These are phyloP conservation scores for Ictalurus furcatus DNA, from an alignment of 2,113 vertebrate genomes.

Conservation along the genomic window DNA sequence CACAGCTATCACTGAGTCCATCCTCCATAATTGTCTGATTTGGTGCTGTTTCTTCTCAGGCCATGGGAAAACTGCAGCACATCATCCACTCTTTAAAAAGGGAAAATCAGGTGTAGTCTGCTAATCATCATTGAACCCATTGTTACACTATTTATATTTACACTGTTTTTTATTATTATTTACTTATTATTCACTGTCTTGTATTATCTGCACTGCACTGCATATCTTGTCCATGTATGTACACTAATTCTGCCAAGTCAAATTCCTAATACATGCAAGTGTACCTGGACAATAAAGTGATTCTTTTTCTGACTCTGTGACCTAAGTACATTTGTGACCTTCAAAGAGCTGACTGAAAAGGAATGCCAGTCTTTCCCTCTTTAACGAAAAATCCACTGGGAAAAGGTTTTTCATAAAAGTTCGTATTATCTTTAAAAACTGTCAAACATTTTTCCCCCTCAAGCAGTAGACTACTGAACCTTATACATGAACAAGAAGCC, in stretches of 20 bases:
- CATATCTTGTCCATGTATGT: not conserved
- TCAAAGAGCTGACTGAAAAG: not conserved
- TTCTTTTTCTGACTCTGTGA: not conserved
- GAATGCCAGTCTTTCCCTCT: not conserved
- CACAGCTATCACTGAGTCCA: not conserved
- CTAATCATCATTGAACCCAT: not conserved
- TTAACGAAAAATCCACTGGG: not conserved
- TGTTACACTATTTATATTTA: not conserved
- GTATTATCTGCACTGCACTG: not conserved
- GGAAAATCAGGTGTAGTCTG: fast-evolving
- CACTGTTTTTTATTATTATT: not conserved
- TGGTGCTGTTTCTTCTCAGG: not conserved
- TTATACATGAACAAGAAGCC: not conserved
- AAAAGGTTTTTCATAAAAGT: not conserved
- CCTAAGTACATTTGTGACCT: not conserved
- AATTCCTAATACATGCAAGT: not conserved
- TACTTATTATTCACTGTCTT: not conserved
- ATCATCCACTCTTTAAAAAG: not conserved
- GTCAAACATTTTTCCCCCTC: not conserved
- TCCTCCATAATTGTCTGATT: not conserved
- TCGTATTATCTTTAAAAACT: too few species aligned
- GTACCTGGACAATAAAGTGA: not conserved
- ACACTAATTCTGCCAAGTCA: not conserved
- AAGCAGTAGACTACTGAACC: not conserved
- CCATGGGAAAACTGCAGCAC: not conserved